Evolutionary conservation across 2,888 invertebrate species (phyloP), one percentile per base, ranked within the genome.

Genomic region (Erebia palarica): DNA sequence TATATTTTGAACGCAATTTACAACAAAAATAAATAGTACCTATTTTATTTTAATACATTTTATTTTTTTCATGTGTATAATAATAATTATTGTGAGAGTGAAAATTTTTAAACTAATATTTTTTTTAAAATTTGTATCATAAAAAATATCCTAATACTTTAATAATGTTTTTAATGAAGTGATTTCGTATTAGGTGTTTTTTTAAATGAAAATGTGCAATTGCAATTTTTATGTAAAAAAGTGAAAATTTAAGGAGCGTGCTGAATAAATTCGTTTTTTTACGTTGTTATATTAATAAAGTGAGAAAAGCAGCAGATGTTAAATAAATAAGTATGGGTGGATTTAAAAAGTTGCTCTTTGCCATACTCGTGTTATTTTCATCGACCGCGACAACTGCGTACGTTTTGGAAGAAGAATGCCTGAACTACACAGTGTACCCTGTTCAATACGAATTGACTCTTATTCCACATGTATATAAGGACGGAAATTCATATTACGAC

Each of bases 391-490:
- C 36, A 36, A 82, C 83, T 47, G 87, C 82, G 13, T 82, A 84
- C 71, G 77, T 85, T 47, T 76, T 87, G 49, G 87, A 89, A 63
- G 92, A 92, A 79, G 92, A 92, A 77, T 93, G 93, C 77, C 79
- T 92, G 16, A 91, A 92, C 75, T 93, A 91, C 60, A 92, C 92
- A 66, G 87, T 93, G 63, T 93, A 93, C 75, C 93, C 93, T 71
- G 84, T 91, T 73, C 90, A 92, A 74, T 93, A 93, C 60, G 92
- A 92, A 67, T 69, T 93, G 0, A 86, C 82, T 1, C 80, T 93
- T 66, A 86, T 78, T 16, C 92, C 92, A 0, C 85, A 87, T 60
- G 77, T 91, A 63, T 82, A 81, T 53, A 80, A 76, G 21, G 82
- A 81, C 10, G 78, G 78, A 1, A 78, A 75, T 51, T 85, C 86